Conservation (phyloP, 2,888 invertebrate species). For the Erebia epiphron region DNA sequence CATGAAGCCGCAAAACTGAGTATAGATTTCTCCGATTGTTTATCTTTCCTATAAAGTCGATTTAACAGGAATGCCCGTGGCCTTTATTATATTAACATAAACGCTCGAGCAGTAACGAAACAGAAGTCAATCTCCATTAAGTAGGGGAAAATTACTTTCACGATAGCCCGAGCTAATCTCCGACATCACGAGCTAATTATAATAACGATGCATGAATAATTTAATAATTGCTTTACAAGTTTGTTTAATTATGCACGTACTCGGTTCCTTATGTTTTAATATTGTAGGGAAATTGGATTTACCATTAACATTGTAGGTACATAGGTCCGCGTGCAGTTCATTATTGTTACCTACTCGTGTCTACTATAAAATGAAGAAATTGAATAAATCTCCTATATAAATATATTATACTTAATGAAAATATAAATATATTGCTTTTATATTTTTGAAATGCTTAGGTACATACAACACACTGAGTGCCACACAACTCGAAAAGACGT, state of each 20-base stretch:
- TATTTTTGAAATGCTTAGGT: no score
- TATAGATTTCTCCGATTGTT: not conserved
- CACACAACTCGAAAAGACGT: no score
- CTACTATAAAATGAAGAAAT: no score
- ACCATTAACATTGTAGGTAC: not conserved
- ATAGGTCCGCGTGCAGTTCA: not conserved
- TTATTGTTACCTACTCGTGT: not conserved
- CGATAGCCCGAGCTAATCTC: slow-evolving; percentile 46
- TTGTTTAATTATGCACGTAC: slow-evolving; percentile 41
- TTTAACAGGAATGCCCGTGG: not conserved
- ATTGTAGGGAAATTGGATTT: slow-evolving; percentile 29
- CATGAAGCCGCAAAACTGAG: not conserved
- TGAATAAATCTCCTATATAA: no score
- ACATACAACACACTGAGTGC: no score
- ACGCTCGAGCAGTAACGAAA: slow-evolving; percentile 40
- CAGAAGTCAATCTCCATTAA: slow-evolving; percentile 44
- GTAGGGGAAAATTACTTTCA: slow-evolving; percentile 45
- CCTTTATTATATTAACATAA: slow-evolving; percentile 23
- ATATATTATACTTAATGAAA: no score
- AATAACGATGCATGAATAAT: slow-evolving; percentile 49
- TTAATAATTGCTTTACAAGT: slow-evolving; percentile 48
- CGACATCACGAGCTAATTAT: slow-evolving; percentile 51
- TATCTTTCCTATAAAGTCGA: not conserved
- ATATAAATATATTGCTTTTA: no score
- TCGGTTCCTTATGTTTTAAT: slow-evolving; percentile 35